Percentiles rank a stretch among this genome's conserved stretches.
Evolutionary conservation across 2,113 vertebrate species (phyloP).

Genomic region (Sakesphorus luctuosus): DNA sequence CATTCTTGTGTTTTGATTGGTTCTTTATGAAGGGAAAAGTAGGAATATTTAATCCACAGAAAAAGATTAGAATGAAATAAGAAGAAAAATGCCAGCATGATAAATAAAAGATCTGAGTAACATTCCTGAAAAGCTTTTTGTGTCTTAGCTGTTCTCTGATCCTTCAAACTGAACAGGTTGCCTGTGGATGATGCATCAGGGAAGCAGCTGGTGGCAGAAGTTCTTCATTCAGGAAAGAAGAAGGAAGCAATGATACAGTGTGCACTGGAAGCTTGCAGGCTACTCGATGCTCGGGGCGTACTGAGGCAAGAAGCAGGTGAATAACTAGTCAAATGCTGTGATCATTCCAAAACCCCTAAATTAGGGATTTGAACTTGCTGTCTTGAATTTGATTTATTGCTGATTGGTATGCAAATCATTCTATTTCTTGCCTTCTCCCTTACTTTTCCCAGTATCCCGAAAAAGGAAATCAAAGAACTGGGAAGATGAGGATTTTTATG

Average conservation of each 20-base stretch:
- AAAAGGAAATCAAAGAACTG: constrained; percentile 97
- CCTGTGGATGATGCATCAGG: constrained; percentile 92
- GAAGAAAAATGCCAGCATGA: neutral
- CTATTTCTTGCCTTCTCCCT: neutral
- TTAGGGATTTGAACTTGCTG: neutral
- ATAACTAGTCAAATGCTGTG: neutral
- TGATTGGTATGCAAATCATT: neutral
- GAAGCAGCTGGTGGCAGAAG: constrained; percentile 92
- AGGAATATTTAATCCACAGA: neutral
- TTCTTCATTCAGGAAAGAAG: constrained; percentile 91
- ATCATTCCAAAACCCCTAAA: neutral
- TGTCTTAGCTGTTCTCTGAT: neutral
- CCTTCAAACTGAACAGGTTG: constrained; percentile 76
- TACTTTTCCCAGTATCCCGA: constrained; percentile 84
- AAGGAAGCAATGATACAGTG: constrained; percentile 93
- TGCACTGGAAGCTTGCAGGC: constrained; percentile 91
- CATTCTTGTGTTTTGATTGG: neutral
- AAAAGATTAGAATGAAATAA: neutral
- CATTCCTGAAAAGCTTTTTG: neutral
- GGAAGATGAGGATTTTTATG: constrained; percentile 97
- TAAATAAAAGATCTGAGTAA: neutral
- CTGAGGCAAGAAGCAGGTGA: constrained; percentile 96
- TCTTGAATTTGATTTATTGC: neutral
- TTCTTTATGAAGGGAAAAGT: neutral
- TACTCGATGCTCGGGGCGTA: constrained; percentile 92